phyloP scores from a whole-genome alignment of 2,797 vertebrate species.

The Esox lucius region DNA sequence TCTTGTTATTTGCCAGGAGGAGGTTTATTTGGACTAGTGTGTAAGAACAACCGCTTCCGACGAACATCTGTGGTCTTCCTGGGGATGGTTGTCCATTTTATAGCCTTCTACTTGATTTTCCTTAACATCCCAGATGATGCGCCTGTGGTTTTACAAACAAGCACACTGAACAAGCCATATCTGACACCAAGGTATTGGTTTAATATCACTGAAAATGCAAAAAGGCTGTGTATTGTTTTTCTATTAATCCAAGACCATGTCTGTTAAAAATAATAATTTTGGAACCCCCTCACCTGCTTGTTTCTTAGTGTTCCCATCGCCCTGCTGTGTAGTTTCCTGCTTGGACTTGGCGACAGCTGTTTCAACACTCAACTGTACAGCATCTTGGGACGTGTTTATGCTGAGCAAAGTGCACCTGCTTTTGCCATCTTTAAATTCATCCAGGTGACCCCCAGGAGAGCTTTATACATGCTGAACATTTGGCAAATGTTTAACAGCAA shows the following conservation, averaged over 20 bases:
- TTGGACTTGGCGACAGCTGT: constrained; percentile 82
- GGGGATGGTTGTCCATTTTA: constrained; percentile 82
- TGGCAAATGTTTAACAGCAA: neutral
- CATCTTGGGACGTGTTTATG: constrained; percentile 74
- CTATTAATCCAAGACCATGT: neutral
- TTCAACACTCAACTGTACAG: constrained; percentile 86
- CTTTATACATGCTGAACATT: neutral
- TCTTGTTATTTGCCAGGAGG: constrained; percentile 62
- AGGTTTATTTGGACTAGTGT: constrained; percentile 77
- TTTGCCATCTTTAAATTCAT: constrained; percentile 86
- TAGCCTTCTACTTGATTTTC: constrained; percentile 82
- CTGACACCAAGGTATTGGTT: constrained; percentile 70
- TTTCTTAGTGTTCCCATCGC: constrained; percentile 68
- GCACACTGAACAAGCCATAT: constrained; percentile 65
- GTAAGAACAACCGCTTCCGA: constrained; percentile 79
- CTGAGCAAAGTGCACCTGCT: constrained; percentile 74
- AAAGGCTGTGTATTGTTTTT: neutral
- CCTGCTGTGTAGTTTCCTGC: constrained; percentile 80
- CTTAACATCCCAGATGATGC: constrained; percentile 80
- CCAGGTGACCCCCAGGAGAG: constrained; percentile 67
- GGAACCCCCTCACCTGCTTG: neutral
- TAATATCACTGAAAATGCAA: neutral
- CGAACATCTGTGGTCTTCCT: constrained; percentile 81
- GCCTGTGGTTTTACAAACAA: constrained; percentile 64
- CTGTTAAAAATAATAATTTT: neutral